Evolutionary conservation across 2,888 invertebrate species (phyloP).

Genomic region (Mimachlamys varia): DNA sequence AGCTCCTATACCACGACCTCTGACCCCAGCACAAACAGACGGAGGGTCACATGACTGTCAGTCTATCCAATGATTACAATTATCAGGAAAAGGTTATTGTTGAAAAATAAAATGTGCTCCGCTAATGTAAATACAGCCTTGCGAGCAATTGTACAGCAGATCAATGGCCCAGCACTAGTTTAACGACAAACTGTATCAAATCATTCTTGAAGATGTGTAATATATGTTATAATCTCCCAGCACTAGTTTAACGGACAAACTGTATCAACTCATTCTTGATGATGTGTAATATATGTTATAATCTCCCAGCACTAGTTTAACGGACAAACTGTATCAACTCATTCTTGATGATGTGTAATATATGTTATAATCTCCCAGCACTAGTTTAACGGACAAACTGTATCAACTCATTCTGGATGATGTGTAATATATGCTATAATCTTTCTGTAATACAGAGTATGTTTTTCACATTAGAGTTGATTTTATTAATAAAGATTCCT

Average conservation of each 20-base stretch:
- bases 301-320: not conserved
- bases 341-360: too few species aligned
- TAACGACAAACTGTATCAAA: not conserved
- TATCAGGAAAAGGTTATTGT: slow-evolving; percentile 20
- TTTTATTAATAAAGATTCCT: not conserved
- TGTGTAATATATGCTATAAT: not conserved
- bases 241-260: not conserved
- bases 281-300: not conserved
- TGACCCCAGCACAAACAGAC: not conserved
- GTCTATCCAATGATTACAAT: not conserved
- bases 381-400: not conserved
- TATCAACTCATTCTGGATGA: not conserved
- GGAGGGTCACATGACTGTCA: not conserved
- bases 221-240: too few species aligned
- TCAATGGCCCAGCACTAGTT: not conserved
- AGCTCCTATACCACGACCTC: not conserved
- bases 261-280: not conserved
- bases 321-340: not conserved
- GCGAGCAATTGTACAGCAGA: not conserved
- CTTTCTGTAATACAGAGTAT: not conserved
- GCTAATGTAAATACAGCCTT: slow-evolving; percentile 19
- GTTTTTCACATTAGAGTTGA: not conserved
- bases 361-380: too few species aligned
- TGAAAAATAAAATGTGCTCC: not conserved
- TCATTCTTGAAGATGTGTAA: not conserved